A percentile compares a stretch with the other conserved stretches of the same genome.
Evolutionary conservation across 2,797 vertebrate species (phyloP).

Genomic region (Sphenopsis melanotis): DNA sequence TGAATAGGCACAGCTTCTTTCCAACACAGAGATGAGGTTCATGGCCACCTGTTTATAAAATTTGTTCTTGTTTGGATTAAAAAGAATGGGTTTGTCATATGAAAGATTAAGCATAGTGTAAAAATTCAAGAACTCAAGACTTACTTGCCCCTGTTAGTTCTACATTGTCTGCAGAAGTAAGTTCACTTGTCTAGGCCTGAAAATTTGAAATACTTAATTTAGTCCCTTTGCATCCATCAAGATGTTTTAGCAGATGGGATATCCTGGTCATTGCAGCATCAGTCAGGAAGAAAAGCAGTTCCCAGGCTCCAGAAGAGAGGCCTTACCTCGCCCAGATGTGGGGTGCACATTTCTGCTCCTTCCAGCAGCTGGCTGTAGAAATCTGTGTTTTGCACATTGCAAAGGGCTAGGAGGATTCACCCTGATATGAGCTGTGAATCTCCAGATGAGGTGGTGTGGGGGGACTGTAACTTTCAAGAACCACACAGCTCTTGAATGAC

Average conservation of each 20-base stretch:
- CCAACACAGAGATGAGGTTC: background rate
- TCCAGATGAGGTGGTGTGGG: background rate
- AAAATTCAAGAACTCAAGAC: background rate
- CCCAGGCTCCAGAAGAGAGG: background rate
- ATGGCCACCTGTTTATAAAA: background rate
- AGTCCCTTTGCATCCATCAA: background rate
- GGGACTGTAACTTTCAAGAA: background rate
- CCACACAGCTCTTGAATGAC: background rate
- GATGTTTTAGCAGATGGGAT: background rate
- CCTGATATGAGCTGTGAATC: background rate
- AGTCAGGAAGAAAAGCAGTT: background rate
- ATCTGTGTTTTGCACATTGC: background rate
- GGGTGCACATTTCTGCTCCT: background rate
- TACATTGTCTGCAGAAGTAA: background rate
- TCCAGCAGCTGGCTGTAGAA: background rate
- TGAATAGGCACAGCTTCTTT: background rate
- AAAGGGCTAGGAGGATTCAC: background rate
- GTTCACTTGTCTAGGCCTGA: background rate
- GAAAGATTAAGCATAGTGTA: background rate
- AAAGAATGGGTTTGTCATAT: background rate
- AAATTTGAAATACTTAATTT: background rate
- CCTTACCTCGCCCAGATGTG: background rate
- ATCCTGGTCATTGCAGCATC: background rate
- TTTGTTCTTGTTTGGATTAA: background rate
- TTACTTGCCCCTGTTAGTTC: background rate